A percentile compares a stretch with the other conserved stretches of the same genome.
These are phyloP conservation scores for Telmatochromis bifrenatus DNA, from an alignment of 2,113 vertebrate genomes.

Conservation along the genomic window DNA sequence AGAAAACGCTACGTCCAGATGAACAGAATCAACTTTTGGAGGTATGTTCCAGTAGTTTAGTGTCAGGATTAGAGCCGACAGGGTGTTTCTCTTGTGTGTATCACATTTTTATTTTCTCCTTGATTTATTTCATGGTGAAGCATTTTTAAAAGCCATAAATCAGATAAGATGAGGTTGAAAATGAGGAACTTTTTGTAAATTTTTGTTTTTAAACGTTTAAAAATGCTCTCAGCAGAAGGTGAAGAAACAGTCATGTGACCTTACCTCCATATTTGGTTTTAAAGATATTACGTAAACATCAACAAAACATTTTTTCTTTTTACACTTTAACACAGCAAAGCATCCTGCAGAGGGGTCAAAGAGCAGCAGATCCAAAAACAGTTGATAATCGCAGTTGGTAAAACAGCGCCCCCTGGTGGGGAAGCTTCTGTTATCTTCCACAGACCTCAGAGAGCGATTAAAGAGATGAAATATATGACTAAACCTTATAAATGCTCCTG, in stretches of 20 bases:
- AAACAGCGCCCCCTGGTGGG: not conserved
- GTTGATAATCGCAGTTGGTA: rapidly evolving
- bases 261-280: not conserved
- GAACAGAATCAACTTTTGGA: too few relatives aligned
- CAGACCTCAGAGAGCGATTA: not conserved
- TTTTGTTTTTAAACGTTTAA: not conserved
- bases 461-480: rapidly evolving
- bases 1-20: too few relatives aligned
- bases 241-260: not conserved
- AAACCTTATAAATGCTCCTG: not conserved
- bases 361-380: not conserved
- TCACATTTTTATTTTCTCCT: not conserved
- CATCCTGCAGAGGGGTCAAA: not conserved
- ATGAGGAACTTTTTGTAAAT: rapidly evolving
- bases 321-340: not conserved
- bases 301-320: not conserved
- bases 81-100: rapidly evolving
- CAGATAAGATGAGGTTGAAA: not conserved
- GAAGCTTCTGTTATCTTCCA: not conserved
- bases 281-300: rapidly evolving
- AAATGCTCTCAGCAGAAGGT: not conserved
- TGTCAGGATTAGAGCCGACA: not conserved
- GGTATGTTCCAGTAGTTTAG: rapidly evolving
- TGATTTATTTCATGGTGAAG: not conserved
- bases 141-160: not conserved